These are phyloP conservation scores for Trididemnum clinides DNA, from an alignment of 23 tunicate genomes.

Conservation along the genomic window DNA sequence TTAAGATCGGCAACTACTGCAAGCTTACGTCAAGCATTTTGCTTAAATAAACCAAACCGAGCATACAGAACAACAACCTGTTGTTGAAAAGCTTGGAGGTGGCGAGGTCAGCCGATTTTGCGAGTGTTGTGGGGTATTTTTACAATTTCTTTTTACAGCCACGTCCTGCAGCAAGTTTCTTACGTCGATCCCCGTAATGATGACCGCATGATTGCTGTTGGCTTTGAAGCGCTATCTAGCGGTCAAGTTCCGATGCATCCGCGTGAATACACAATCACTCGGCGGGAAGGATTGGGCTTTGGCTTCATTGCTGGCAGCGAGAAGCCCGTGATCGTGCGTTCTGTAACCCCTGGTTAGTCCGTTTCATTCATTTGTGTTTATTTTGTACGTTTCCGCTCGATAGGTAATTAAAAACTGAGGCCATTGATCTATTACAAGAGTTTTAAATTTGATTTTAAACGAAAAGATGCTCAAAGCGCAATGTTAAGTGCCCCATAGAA, in stretches of 20 bases:
- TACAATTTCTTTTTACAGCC: no score
- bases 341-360: conserved; percentile 85
- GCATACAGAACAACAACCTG: no score
- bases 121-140: not conserved
- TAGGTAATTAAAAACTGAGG: no score
- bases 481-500: no score
- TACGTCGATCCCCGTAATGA: conserved; percentile 73
- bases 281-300: conserved; percentile 57
- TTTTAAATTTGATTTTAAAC: no score
- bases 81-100: not conserved
- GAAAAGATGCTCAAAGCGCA: no score
- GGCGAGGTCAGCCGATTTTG: not conserved
- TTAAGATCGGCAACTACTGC: no score
- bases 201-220: not conserved
- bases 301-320: conserved; percentile 93
- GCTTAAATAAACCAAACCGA: no score
- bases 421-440: no score
- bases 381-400: no score
- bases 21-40: no score
- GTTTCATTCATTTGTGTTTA: no score
- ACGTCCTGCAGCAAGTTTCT: conserved; percentile 62
- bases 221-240: not conserved
- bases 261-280: conserved; percentile 44
- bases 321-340: conserved; percentile 72
- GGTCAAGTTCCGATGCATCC: conserved; percentile 17